Percentiles rank a stretch among this genome's conserved stretches.
Conservation (phyloP, 2,797 vertebrate genomes). For the Saxicola maurus region DNA sequence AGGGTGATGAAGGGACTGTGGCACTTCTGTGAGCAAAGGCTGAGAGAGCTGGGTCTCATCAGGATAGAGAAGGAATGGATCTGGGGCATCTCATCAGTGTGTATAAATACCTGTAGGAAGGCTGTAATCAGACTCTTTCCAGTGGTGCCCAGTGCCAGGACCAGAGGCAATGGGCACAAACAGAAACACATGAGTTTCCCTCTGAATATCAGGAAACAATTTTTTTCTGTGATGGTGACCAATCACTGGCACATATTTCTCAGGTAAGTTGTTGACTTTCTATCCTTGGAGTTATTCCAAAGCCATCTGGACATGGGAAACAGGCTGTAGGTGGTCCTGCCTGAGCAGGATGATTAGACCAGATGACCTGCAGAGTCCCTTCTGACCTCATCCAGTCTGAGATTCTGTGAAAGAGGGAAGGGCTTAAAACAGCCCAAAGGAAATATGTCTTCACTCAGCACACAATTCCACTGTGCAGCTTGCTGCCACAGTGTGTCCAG, state of each 20-base stretch:
- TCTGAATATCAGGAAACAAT: neutral
- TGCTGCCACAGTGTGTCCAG: neutral
- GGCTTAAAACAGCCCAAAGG: neutral
- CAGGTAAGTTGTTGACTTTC: neutral
- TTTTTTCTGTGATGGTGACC: neutral
- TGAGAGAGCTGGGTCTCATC: neutral
- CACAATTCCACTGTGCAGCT: neutral
- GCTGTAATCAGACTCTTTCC: neutral
- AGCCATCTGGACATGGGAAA: neutral
- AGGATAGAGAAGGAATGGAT: neutral
- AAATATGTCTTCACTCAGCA: neutral
- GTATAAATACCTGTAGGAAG: neutral
- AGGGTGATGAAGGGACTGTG: neutral
- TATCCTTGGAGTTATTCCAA: neutral
- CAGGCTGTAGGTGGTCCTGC: neutral
- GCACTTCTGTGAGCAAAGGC: neutral
- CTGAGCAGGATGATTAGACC: neutral
- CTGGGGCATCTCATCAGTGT: neutral
- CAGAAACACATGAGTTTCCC: neutral
- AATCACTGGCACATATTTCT: neutral
- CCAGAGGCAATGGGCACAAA: neutral
- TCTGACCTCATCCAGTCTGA: neutral
- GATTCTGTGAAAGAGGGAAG: neutral
- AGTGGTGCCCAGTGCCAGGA: neutral
- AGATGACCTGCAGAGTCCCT: neutral